Conservation (phyloP, 2,888 invertebrate genomes). For the Chalcosyrphus nemorum region DNA sequence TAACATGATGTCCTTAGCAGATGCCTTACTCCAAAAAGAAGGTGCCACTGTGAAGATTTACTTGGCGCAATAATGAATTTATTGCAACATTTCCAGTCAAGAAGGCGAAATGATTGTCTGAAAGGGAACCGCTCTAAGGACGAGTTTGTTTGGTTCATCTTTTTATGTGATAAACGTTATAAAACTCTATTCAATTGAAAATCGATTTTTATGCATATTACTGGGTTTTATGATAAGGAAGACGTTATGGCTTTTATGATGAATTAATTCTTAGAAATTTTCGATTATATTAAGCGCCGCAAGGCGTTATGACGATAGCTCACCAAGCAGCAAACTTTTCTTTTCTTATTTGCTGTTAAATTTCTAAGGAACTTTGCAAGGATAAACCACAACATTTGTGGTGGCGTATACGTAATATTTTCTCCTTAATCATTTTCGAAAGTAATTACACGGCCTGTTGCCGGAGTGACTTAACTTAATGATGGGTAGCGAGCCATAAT, state of each 20-base stretch:
- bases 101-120: background rate
- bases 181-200: background rate
- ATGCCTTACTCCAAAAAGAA: background rate
- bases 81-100: background rate
- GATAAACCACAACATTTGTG: too few species aligned
- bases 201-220: background rate
- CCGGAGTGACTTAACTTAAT: background rate
- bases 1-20: background rate
- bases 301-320: too few species aligned
- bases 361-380: too few species aligned
- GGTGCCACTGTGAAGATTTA: background rate
- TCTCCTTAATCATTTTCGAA: background rate
- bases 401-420: background rate
- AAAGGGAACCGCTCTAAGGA: too few species aligned
- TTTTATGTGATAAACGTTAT: background rate
- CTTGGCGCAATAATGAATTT: conserved; percentile 3
- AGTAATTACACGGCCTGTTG: background rate
- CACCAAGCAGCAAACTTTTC: too few species aligned
- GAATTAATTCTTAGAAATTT: background rate
- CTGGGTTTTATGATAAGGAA: background rate
- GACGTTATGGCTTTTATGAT: background rate
- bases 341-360: too few species aligned
- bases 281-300: too few species aligned
- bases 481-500: background rate
- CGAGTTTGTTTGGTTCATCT: background rate